phyloP scores from a whole-genome alignment of 2,888 invertebrate genomes.

The Caprella mutica region DNA sequence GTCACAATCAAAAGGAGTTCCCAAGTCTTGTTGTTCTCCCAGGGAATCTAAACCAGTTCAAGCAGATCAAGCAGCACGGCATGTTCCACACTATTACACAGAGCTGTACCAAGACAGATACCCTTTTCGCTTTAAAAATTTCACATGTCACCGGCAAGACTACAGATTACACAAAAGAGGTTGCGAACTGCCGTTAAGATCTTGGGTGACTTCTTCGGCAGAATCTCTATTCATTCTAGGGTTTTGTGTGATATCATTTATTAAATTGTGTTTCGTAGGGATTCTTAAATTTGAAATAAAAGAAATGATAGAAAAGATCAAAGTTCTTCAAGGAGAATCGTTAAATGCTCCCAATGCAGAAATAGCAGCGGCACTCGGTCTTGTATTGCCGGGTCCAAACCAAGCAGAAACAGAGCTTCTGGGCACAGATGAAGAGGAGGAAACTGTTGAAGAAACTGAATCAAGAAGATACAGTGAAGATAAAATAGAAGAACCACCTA shows the following conservation, averaged over 20 bases:
- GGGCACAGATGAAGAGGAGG: conserved; percentile 13
- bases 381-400: conserved; percentile 22
- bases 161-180: conserved; percentile 42
- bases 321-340: conserved; percentile 56
- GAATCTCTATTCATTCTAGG: conserved; percentile 64
- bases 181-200: conserved; percentile 59
- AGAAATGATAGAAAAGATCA: conserved; percentile 84
- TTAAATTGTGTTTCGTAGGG: conserved; percentile 77
- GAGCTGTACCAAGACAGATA: neutral
- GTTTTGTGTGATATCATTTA: conserved; percentile 76
- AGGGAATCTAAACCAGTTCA: conserved; percentile 6
- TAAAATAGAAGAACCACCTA: neutral
- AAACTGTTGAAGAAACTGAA: neutral
- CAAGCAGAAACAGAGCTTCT: conserved; percentile 20
- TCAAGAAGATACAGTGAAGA: neutral
- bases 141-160: neutral
- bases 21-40: conserved; percentile 34
- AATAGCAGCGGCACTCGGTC: conserved; percentile 26
- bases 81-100: conserved; percentile 3
- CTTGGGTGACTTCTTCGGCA: conserved; percentile 65
- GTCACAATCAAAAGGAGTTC: conserved; percentile 18
- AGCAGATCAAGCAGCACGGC: conserved; percentile 17
- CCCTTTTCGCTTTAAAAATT: neutral
- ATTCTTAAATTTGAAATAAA: conserved; percentile 69
- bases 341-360: conserved; percentile 24